Conservation (phyloP, 1,140 invertebrate genomes). For the Mamestra configurata region DNA sequence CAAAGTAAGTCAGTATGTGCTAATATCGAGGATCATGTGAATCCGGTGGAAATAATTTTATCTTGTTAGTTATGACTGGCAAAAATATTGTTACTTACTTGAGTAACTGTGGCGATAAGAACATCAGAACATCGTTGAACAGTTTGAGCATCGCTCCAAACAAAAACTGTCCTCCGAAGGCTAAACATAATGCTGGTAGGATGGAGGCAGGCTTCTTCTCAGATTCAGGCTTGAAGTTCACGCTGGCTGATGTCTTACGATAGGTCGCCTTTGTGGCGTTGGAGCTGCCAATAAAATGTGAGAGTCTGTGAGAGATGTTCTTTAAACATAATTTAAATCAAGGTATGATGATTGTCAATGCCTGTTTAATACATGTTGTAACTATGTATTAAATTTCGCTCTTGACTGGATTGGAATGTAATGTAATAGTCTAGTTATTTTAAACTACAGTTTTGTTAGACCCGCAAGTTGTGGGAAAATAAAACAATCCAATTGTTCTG, state of each 20-base stretch:
- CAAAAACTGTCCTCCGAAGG: conserved; percentile 95
- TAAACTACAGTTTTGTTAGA: background rate
- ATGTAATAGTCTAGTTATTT: background rate
- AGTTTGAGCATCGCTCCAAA: conserved; percentile 94
- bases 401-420: background rate
- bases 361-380: too few relatives aligned
- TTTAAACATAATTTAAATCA: too few relatives aligned
- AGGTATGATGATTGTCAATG: too few relatives aligned
- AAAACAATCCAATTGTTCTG: conserved; percentile 2
- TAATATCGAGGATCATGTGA: background rate
- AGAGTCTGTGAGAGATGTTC: too few relatives aligned
- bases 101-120: conserved; percentile 93
- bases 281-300: conserved; percentile 61
- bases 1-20: background rate
- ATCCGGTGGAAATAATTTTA: background rate
- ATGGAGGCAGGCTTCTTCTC: conserved; percentile 92
- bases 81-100: conserved; percentile 81
- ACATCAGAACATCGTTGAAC: conserved; percentile 95
- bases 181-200: conserved; percentile 92
- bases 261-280: conserved; percentile 90
- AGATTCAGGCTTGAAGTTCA: conserved; percentile 91
- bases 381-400: background rate
- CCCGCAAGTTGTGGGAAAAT: background rate
- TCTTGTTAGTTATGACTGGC: background rate
- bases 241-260: conserved; percentile 91